Evolutionary conservation across 2,797 vertebrate species (phyloP), one percentile per base, ranked within the genome.

Genomic region (Chromobotia macracanthus): DNA sequence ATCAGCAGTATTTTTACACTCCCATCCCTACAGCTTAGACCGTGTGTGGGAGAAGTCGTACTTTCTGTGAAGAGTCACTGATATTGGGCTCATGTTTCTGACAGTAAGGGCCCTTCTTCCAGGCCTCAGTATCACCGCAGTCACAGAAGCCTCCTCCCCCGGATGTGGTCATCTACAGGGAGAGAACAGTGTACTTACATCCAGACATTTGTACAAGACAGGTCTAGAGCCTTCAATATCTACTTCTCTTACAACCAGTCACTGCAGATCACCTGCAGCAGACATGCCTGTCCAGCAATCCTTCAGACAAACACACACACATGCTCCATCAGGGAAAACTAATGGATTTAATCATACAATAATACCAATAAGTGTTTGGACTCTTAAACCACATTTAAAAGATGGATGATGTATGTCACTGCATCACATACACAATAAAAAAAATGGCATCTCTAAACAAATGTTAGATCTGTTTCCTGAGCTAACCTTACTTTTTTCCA

Each of bases 61-160:
- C 97, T 95, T 96, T 95, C 50, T 96, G 94, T 50, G 92, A 91
- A 0, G 85, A 89, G 88, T 95, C 94, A 78, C 92, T 91, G 84
- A 86, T 91, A 83, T 88, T 93, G 53, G 92, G 91, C 77, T 94
- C 90, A 83, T 99, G 97, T 88, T 96, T 97, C 83, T 96, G 93
- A 90, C 97, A 99, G 89, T 94, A 97, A 89, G 97, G 95, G 58
- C 96, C 95, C 81, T 95, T 95, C 86, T 98, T 99, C 97, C 97
- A 99, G 75, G 97, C 97, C 88, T 99, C 97, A 38, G 95, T 90
- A 77, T 99, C 97, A 56, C 97, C 97, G 88, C 97, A 99, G 91
- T 99, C 97, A 93, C 97, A 99, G 90, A 99, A 98, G 38, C 97
- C 97, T 75, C 97, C 97, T 69, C 97, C 97, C 81, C 94, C 92